Conservation (phyloP, 92 coral and sea anemone genomes). For the Epizoanthus stellaris region DNA sequence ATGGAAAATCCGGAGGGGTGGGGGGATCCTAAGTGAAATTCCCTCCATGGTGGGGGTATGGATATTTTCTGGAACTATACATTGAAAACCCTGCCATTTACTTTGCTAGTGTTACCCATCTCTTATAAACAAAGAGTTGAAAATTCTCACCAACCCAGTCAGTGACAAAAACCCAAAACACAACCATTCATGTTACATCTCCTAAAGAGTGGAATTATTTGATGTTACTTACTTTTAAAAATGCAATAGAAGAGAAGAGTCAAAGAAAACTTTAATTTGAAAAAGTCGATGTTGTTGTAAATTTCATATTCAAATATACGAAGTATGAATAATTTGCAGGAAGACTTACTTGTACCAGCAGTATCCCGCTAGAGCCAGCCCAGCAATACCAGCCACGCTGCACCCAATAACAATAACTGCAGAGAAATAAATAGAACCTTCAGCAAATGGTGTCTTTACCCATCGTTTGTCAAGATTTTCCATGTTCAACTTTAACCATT, state of each 20-base stretch:
- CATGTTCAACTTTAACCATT: neutral
- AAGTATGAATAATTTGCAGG: neutral
- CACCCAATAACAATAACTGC: slow-evolving; percentile 95
- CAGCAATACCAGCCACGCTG: slow-evolving; percentile 97
- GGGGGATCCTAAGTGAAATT: too few relatives aligned
- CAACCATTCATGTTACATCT: neutral
- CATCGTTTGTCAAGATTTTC: neutral
- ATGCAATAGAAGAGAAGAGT: too few relatives aligned
- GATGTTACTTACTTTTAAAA: too few relatives aligned
- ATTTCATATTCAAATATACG: neutral
- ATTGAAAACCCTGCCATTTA: too few relatives aligned
- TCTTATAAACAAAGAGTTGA: neutral
- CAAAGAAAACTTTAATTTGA: too few relatives aligned
- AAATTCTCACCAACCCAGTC: neutral
- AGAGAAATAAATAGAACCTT: slow-evolving; percentile 28
- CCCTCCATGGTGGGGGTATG: too few relatives aligned
- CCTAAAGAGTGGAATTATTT: too few relatives aligned
- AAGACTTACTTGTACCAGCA: slow-evolving; percentile 98
- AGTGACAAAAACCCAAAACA: neutral
- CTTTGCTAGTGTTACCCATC: too few relatives aligned
- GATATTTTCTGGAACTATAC: too few relatives aligned
- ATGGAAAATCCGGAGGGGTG: too few relatives aligned
- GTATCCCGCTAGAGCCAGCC: slow-evolving; percentile 97
- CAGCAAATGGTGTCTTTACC: neutral
- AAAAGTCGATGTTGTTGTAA: neutral